Base-by-base conservation (phyloP, 2,797 vertebrate species). In the Botia almorhae region DNA sequence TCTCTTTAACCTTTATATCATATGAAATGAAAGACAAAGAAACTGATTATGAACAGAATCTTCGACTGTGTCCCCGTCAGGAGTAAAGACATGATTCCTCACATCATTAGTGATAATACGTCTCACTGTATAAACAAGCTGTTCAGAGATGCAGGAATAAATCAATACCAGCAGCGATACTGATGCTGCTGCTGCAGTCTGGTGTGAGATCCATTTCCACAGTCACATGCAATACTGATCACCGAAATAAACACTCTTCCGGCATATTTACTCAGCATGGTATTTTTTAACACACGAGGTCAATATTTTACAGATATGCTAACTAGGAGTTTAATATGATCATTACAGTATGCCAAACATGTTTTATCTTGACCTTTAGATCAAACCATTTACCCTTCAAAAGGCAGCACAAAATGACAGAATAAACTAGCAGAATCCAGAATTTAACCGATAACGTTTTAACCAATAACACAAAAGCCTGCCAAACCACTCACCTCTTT, bases 401-500 rank as follows among this genome's bases (percentile, higher is more conserved):
- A 43, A 43, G 1, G 39, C 7, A 43, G 39, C 7, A 8, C 39
- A 43, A 43, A 43, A 43, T 8, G 1, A 0, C 39, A 43, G 39
- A 43, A 8, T 8, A 43, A 43, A 43, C 39, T 8, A 43, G 39
- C 8, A 43, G 8, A 43, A 43, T 10, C 39, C 36, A 39, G 36
- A 39, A 5, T 39, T 39, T 39, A 39, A 39, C 36, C 4, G 6
- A 2, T 39, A 39, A 43, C 39, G 8, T 43, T 0, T 43, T 43
- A 43, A 43, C 39, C 39, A 43, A 12, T 11, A n/a, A 21, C 2
- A 56, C 23, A 29, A 61, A 12, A 33, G 16, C 56, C 23, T 13
- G 19, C 69, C 77, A 33, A 78, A 21, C 17, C 43, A 87, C 89
- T 90, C 84, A 96, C 96, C 96, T 97, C 90, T 97, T 97, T 90